Evolutionary conservation across 2,888 invertebrate genomes (phyloP).

Genomic region (Gymnocheta viridis): DNA sequence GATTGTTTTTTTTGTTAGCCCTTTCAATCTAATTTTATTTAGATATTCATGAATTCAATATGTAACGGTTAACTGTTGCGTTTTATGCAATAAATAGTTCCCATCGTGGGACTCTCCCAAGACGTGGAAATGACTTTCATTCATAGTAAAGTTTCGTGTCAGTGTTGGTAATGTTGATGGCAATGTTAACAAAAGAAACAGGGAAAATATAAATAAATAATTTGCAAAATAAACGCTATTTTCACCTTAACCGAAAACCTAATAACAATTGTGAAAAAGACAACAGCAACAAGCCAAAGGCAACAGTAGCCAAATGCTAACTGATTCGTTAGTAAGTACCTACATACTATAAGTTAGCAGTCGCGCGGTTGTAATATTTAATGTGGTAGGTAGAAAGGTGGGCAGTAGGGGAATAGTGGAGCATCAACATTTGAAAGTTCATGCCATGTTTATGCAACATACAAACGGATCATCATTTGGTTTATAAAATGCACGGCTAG

Average conservation of each 20-base stretch:
- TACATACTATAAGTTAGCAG: conserved; percentile 32
- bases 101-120: conserved; percentile 69
- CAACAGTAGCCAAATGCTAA: conserved; percentile 69
- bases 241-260: conserved; percentile 68
- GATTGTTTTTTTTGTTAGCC: not conserved
- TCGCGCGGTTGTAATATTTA: conserved; percentile 49
- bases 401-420: conserved; percentile 45
- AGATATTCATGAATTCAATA: conserved; percentile 66
- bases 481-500: conserved; percentile 68
- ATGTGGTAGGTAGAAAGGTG: conserved; percentile 30
- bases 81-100: conserved; percentile 66
- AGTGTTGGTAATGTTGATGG: conserved; percentile 54
- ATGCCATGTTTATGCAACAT: conserved; percentile 57
- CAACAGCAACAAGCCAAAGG: conserved; percentile 57
- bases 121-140: conserved; percentile 61
- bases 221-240: conserved; percentile 70
- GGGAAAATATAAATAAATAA: conserved; percentile 66
- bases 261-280: conserved; percentile 65
- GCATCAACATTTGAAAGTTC: conserved; percentile 70
- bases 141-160: conserved; percentile 54
- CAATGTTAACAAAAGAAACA: conserved; percentile 51
- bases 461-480: conserved; percentile 67
- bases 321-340: conserved; percentile 44
- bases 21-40: conserved; percentile 56
- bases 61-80: conserved; percentile 66